Evolutionary conservation across 2,113 vertebrate species (phyloP).

Genomic region (Heptranchias perlo): DNA sequence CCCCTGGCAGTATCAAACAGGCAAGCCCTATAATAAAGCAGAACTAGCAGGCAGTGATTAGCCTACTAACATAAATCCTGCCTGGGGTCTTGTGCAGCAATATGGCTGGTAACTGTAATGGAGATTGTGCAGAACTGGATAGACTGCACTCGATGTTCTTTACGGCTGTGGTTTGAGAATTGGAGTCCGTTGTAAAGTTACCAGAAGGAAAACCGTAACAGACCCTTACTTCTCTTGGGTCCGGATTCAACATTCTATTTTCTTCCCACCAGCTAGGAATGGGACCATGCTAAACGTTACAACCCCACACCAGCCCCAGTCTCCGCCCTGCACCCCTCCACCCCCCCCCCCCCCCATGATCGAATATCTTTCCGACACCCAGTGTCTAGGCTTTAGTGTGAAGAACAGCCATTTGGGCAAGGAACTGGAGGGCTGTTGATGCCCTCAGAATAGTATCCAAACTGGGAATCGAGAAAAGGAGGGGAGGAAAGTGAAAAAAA

Average conservation of each 20-base stretch:
- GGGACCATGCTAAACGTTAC: too few species aligned
- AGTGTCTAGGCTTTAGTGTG: background rate
- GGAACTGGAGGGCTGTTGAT: background rate
- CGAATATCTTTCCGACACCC: background rate
- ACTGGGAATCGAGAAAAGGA: background rate
- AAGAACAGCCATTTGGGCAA: background rate
- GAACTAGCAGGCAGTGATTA: background rate
- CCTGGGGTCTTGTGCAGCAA: background rate
- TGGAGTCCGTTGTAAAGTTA: background rate
- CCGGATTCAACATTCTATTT: background rate
- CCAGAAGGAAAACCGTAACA: background rate
- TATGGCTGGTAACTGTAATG: background rate
- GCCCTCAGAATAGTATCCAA: background rate
- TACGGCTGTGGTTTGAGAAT: background rate
- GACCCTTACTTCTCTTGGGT: background rate
- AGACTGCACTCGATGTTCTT: background rate
- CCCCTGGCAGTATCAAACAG: background rate
- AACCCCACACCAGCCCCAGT: too few species aligned
- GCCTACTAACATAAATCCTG: background rate
- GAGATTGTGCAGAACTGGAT: background rate
- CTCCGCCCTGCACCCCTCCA: too few species aligned
- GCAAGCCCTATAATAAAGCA: background rate
- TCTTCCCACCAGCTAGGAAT: background rate
- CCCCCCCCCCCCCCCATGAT: too few species aligned
- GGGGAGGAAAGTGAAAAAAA: background rate